Conservation (phyloP, 2,113 vertebrate species). For the Falco punctatus region DNA sequence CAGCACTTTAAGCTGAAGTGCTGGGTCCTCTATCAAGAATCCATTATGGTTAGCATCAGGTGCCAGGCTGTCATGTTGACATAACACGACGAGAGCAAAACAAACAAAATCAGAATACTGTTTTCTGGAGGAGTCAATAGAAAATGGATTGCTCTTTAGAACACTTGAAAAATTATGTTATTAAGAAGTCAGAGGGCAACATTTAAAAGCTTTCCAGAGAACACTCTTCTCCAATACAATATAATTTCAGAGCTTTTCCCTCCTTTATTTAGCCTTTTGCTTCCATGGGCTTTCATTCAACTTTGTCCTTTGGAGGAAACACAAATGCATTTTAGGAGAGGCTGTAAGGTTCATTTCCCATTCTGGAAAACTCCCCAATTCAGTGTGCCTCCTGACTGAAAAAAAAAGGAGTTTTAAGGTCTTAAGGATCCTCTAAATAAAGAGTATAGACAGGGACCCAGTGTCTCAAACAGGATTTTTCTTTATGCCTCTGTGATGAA, state of each 20-base stretch:
- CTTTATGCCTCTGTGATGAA: neutral
- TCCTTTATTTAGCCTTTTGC: neutral
- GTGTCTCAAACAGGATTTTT: neutral
- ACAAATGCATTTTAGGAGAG: neutral
- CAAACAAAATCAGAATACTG: conserved; percentile 1
- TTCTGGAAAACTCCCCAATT: neutral
- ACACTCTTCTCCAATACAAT: neutral
- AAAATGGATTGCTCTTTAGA: conserved; percentile 11
- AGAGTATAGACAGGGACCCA: neutral
- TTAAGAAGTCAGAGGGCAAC: neutral
- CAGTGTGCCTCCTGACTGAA: neutral
- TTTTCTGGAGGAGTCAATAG: conserved; percentile 24
- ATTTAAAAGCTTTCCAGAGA: conserved; percentile 10
- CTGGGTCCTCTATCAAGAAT: neutral
- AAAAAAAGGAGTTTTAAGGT: neutral
- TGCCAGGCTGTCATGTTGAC: conserved; percentile 6
- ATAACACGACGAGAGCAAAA: neutral
- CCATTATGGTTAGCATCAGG: conserved; percentile 2
- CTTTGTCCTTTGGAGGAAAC: neutral
- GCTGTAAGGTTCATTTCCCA: neutral
- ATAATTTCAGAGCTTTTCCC: neutral
- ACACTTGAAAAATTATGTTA: neutral
- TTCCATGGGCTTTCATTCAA: neutral
- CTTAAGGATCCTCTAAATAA: neutral
- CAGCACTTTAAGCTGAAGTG: neutral